Base-by-base conservation (phyloP, 2,797 vertebrate genomes). In the Capromys pilorides region DNA sequence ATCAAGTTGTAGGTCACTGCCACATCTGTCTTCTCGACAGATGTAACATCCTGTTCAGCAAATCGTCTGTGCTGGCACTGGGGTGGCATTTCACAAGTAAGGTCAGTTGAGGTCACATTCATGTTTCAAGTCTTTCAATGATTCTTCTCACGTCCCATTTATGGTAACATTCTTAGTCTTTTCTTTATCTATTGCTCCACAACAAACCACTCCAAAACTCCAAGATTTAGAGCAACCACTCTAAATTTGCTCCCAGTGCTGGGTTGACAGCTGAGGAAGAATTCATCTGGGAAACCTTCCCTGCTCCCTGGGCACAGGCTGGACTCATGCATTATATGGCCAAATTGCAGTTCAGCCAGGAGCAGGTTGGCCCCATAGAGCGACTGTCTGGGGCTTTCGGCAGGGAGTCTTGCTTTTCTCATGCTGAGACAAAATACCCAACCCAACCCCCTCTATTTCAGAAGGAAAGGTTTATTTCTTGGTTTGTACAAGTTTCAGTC, bases 71-170 rank as follows among this genome's bases (percentile, higher is more conserved):
- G 24, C 45, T 67, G 51, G 36, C 16, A 36, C 3, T 64, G 5
- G 10, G 26, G 24, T 51, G 11, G 71, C 71, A 91, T 94, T 28
- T 66, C 49, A 92, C 41, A 92, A 92, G 66, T 36, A 62, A 94
- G 88, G 61, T 78, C 33, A 18, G n/a, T 49, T 66, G 69, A 85
- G 14, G 41, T 84, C 64, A 69, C 77, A 81, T 13, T 14, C 6
- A 54, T 73, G 12, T 61, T 78, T 88, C 88, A 96, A 92, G 64
- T 61, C 73, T 86, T 96, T 86, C 59, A 89, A 16, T 24, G 59
- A 51, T 86, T 86, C 18, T 5, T 84, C 19, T 89, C 22, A 61
- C 80, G 26, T 91, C 57, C 69, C 82, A 1, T 67, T 54, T 41
- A 62, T 67, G 83, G 8, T 41, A 84, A 80, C 62, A 85, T 87